phyloP scores from a whole-genome alignment of 2,113 vertebrate genomes.

The Herpailurus yagouaroundi region DNA sequence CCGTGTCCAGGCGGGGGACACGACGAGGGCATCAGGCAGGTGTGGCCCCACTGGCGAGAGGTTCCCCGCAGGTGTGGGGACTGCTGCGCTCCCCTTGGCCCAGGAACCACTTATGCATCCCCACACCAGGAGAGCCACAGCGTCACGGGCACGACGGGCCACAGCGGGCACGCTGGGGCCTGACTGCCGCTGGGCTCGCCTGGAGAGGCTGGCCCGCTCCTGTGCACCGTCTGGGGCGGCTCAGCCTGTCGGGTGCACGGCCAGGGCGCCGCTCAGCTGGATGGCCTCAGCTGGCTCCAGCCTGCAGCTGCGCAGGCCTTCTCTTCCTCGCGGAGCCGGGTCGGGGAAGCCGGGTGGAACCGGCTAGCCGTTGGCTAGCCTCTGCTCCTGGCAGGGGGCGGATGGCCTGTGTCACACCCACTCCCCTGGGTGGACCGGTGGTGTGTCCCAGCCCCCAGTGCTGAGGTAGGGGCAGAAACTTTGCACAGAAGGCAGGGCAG shows the following conservation, averaged over 20 bases:
- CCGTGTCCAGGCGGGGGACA: background rate
- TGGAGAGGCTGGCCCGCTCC: fast-evolving
- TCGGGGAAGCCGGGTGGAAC: fast-evolving
- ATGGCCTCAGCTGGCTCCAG: background rate
- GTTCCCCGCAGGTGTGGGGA: too few relatives aligned
- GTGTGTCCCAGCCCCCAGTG: background rate
- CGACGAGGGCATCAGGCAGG: background rate
- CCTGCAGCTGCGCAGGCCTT: fast-evolving
- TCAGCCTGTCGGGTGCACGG: background rate
- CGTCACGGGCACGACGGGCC: too few relatives aligned
- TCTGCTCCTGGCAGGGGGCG: background rate
- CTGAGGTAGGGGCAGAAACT: background rate
- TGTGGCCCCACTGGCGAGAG: too few relatives aligned
- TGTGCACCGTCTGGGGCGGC: background rate
- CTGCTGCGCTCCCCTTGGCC: fast-evolving
- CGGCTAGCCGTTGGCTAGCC: background rate
- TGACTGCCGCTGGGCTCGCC: fast-evolving
- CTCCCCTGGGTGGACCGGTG: fast-evolving
- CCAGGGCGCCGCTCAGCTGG: background rate
- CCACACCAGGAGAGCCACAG: background rate
- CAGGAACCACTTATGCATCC: fast-evolving
- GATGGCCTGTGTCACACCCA: background rate
- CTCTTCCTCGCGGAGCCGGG: too few relatives aligned
- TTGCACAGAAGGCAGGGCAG: background rate
- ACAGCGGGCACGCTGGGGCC: background rate